Conservation (phyloP, 2,113 vertebrate genomes). For the Vanacampus margaritifer region DNA sequence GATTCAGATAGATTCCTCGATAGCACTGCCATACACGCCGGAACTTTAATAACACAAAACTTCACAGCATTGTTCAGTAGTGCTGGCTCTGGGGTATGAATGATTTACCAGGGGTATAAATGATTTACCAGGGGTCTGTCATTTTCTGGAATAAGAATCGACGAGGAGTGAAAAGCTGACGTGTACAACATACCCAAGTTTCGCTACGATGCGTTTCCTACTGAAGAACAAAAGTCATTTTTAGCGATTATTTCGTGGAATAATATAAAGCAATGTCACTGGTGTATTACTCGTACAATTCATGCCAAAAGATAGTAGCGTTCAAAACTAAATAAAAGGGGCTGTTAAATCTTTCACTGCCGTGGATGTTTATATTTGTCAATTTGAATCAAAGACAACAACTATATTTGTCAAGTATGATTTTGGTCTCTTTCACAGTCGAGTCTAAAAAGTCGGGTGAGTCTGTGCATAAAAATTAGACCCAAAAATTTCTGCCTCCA, state of each 20-base stretch:
- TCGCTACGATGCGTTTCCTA: neutral
- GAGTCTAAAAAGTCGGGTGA: too few species aligned
- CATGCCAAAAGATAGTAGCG: neutral
- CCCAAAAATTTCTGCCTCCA: too few species aligned
- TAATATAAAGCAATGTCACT: neutral
- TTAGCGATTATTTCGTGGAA: neutral
- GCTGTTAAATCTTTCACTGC: neutral
- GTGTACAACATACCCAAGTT: neutral
- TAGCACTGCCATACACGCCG: slow-evolving; percentile 45
- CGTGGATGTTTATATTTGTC: neutral
- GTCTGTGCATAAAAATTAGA: too few species aligned
- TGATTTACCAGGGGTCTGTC: slow-evolving; percentile 32
- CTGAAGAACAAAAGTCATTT: neutral
- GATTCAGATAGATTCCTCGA: slow-evolving; percentile 51
- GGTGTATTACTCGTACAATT: neutral
- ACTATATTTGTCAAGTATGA: neutral
- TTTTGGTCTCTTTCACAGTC: neutral
- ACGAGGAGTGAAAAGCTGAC: slow-evolving; percentile 2
- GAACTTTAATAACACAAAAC: slow-evolving; percentile 62
- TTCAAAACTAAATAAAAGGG: neutral
- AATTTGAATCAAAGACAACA: neutral
- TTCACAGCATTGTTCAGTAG: slow-evolving; percentile 31
- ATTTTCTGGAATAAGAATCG: slow-evolving; percentile 6
- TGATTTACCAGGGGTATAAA: slow-evolving; percentile 33
- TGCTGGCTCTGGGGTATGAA: slow-evolving; percentile 7